phyloP scores from a whole-genome alignment of 2,113 vertebrate genomes.

The Numida meleagris region DNA sequence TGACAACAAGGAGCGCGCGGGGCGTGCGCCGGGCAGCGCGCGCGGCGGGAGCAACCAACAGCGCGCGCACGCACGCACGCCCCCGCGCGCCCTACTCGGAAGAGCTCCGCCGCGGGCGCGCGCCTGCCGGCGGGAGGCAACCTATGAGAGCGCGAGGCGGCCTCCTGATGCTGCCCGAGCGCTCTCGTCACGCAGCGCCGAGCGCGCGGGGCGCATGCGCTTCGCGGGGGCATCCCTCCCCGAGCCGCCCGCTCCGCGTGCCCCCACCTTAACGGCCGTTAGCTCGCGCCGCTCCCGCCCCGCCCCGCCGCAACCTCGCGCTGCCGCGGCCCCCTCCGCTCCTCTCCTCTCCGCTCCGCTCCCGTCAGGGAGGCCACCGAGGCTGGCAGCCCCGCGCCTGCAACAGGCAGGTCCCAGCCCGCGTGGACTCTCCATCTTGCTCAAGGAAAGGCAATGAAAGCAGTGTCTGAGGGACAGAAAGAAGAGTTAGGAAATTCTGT shows the following conservation, averaged over 20 bases:
- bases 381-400: background rate
- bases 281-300: background rate
- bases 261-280: background rate
- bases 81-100: background rate
- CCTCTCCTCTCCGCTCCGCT: background rate
- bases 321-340: background rate
- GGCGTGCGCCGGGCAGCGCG: slow-evolving; percentile 33
- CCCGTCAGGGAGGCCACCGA: background rate
- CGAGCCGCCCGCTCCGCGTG: too few relatives aligned
- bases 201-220: slow-evolving; percentile 39
- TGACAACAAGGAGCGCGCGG: slow-evolving; percentile 58
- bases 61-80: background rate
- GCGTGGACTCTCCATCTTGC: rapidly evolving
- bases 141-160: slow-evolving; percentile 3
- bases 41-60: background rate
- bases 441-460: rapidly evolving
- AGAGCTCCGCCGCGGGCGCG: background rate
- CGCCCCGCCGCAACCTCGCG: background rate
- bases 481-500: background rate
- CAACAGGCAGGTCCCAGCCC: background rate
- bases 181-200: background rate
- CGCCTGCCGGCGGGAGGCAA: background rate
- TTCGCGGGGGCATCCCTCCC: background rate
- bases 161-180: background rate
- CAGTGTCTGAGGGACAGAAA: background rate